phyloP scores from a whole-genome alignment of 2,113 vertebrate species.

The Pluvianellus socialis region DNA sequence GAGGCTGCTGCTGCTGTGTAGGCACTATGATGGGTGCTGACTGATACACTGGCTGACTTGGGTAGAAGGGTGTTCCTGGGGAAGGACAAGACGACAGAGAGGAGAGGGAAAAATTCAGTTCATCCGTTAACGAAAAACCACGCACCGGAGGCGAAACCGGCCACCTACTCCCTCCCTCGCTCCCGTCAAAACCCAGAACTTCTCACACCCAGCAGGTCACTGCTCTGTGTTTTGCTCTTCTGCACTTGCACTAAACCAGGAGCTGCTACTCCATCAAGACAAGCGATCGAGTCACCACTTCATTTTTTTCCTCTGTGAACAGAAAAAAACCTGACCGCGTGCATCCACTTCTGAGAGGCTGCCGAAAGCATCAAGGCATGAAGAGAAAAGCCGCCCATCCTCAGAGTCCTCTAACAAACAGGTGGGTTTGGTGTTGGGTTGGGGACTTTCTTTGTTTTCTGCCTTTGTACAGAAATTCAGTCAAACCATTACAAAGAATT shows the following conservation, averaged over 20 bases:
- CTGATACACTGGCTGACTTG: slow-evolving; percentile 91
- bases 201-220: not conserved
- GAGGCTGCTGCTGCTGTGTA: slow-evolving; percentile 88
- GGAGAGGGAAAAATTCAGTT: not conserved
- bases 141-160: accelerated
- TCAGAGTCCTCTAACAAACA: not conserved
- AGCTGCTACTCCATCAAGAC: not conserved
- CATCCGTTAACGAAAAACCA: not conserved
- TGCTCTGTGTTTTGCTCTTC: not conserved
- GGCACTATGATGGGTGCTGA: slow-evolving; percentile 97
- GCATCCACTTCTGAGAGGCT: not conserved
- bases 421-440: not conserved
- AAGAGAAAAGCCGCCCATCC: not conserved
- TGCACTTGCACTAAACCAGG: not conserved
- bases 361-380: not conserved
- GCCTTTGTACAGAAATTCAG: not conserved
- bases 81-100: not conserved
- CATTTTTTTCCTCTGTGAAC: not conserved
- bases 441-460: not conserved
- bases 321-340: accelerated
- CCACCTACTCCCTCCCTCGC: not conserved
- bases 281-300: not conserved
- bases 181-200: not conserved
- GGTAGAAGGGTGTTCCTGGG: slow-evolving; percentile 88
- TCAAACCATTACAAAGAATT: not conserved